Percentiles rank a stretch among this genome's conserved stretches.
These are phyloP conservation scores for Rhingia campestris DNA, from an alignment of 2,888 invertebrate species.

Conservation along the genomic window DNA sequence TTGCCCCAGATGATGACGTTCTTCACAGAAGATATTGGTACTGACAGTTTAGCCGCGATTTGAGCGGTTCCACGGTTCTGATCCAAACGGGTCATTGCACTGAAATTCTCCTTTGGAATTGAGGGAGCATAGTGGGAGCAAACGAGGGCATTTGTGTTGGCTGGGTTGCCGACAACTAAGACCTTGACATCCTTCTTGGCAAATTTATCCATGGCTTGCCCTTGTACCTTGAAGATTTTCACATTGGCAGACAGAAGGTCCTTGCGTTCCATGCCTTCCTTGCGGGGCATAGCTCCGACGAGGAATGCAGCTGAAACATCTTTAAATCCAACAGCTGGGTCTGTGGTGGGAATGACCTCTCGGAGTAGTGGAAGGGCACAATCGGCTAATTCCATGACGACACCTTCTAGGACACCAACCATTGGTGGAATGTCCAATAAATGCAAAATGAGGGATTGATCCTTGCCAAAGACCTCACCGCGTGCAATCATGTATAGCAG, in stretches of 20 bases:
- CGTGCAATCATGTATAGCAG: constrained; percentile 96
- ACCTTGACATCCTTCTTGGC: constrained; percentile 96
- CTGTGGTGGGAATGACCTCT: constrained; percentile 93
- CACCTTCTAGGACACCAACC: constrained; percentile 98
- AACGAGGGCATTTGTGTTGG: constrained; percentile 98
- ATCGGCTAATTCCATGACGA: constrained; percentile 98
- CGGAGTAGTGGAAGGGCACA: constrained; percentile 95
- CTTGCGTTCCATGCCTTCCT: constrained; percentile 99
- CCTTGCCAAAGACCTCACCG: constrained; percentile 96
- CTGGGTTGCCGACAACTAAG: constrained; percentile 99
- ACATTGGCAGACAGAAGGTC: constrained; percentile 98
- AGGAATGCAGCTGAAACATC: constrained; percentile 97
- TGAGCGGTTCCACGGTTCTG: constrained; percentile 98
- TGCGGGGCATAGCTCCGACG: constrained; percentile 99
- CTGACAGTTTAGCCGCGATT: constrained; percentile 88
- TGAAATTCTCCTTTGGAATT: constrained; percentile 97
- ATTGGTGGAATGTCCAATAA: constrained; percentile 97
- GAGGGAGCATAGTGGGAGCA: constrained; percentile 97
- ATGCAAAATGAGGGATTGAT: constrained; percentile 93
- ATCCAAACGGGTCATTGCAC: constrained; percentile 98
- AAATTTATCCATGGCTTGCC: constrained; percentile 94
- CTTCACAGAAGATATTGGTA: constrained; percentile 89
- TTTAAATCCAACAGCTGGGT: constrained; percentile 95
- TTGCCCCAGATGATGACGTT: constrained; percentile 99
- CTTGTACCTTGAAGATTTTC: constrained; percentile 98